phyloP scores from a whole-genome alignment of 2,113 vertebrate species.

The Dasyurus viverrinus region DNA sequence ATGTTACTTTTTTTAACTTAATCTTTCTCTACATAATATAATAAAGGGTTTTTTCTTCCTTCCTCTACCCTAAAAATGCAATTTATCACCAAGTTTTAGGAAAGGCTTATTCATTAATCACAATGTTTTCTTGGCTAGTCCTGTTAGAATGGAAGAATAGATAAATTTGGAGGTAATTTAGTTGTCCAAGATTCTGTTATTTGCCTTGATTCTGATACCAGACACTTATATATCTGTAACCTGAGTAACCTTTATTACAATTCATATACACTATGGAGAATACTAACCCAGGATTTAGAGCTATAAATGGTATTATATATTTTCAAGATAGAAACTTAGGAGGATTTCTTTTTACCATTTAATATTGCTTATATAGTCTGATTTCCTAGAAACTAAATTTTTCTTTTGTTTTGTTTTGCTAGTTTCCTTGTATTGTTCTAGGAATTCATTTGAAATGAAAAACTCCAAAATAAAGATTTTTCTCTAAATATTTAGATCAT shows the following conservation, averaged over 20 bases:
- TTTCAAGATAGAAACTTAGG: background rate
- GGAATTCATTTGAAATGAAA: background rate
- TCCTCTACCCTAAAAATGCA: constrained; percentile 18
- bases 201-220: background rate
- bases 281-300: background rate
- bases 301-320: background rate
- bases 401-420: background rate
- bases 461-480: background rate
- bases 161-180: background rate
- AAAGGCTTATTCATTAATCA: background rate
- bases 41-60: background rate
- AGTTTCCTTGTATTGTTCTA: background rate
- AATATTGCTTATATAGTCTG: background rate
- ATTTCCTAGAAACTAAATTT: background rate
- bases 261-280: background rate
- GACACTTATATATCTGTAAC: background rate
- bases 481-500: background rate
- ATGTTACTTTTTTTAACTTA: constrained; percentile 39
- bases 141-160: background rate
- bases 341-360: background rate
- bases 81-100: background rate
- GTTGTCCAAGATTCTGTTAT: background rate
- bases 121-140: constrained; percentile 7
- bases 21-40: constrained; percentile 4
- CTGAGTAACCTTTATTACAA: background rate